phyloP scores from a whole-genome alignment of 1,140 invertebrate species.

The Fopius arisanus region DNA sequence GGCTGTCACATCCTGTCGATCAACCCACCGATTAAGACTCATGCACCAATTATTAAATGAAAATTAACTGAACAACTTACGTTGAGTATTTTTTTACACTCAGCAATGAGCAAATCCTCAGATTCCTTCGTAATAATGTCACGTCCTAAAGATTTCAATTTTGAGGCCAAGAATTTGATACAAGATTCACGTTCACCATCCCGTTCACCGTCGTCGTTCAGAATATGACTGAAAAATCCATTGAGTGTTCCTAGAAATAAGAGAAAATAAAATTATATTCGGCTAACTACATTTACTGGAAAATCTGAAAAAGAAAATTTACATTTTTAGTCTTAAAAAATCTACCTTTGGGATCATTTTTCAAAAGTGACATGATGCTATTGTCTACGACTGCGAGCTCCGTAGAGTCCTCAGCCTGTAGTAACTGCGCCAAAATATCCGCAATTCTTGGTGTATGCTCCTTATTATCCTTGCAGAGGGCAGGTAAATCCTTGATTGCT shows the following conservation, averaged over 20 bases:
- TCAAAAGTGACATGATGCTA: conserved; percentile 71
- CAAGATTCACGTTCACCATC: conserved; percentile 84
- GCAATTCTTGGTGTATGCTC: conserved; percentile 87
- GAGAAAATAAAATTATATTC: conserved; percentile 6
- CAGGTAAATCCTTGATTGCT: conserved; percentile 92
- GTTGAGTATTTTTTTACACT: conserved; percentile 88
- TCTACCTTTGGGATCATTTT: conserved; percentile 70
- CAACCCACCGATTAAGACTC: too few relatives aligned
- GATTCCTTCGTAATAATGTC: conserved; percentile 85
- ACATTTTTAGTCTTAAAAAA: too few relatives aligned
- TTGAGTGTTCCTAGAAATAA: conserved; percentile 72
- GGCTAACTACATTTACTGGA: neutral
- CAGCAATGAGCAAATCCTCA: conserved; percentile 84
- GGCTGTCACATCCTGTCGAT: conserved; percentile 82
- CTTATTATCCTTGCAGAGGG: conserved; percentile 84
- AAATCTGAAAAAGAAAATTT: too few relatives aligned
- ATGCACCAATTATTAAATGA: too few relatives aligned
- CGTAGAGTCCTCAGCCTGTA: conserved; percentile 83
- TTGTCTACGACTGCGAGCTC: conserved; percentile 84
- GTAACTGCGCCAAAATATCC: conserved; percentile 89
- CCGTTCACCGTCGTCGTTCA: conserved; percentile 69
- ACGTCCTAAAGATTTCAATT: conserved; percentile 81
- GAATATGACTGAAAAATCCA: conserved; percentile 88
- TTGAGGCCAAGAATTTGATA: conserved; percentile 86
- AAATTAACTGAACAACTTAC: too few relatives aligned